These are phyloP conservation scores for Cryptotis parvus DNA, from an alignment of 2,113 vertebrate species.

Conservation along the genomic window DNA sequence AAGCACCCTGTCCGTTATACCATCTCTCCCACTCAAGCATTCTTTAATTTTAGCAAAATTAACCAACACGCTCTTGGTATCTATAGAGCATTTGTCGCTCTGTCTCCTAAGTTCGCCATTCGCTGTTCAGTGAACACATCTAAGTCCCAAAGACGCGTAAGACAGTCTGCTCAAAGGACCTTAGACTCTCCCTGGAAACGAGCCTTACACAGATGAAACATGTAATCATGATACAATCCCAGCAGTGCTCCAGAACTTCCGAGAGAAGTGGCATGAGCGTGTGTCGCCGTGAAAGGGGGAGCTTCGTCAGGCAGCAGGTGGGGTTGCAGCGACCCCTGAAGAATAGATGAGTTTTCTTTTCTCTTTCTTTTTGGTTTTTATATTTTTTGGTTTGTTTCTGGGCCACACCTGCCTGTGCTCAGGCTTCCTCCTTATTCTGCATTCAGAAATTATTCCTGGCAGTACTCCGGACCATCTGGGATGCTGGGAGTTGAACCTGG, in stretches of 20 bases:
- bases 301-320: slow-evolving; percentile 10
- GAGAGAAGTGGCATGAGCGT: slow-evolving; percentile 18
- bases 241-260: slow-evolving; percentile 69
- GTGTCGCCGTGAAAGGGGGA: slow-evolving; percentile 31
- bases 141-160: slow-evolving; percentile 71
- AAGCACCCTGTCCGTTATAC: too few species aligned
- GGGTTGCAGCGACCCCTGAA: slow-evolving; percentile 34
- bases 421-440: too few species aligned
- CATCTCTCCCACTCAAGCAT: neutral
- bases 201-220: slow-evolving; percentile 67
- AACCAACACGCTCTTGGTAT: slow-evolving; percentile 59
- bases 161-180: slow-evolving; percentile 57
- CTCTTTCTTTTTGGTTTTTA: too few species aligned
- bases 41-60: slow-evolving; percentile 72
- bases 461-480: too few species aligned
- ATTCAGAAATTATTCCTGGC: too few species aligned
- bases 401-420: too few species aligned
- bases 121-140: slow-evolving; percentile 54
- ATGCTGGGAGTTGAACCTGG: too few species aligned
- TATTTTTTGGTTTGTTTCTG: too few species aligned
- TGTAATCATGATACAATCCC: slow-evolving; percentile 49
- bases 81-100: slow-evolving; percentile 42
- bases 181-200: slow-evolving; percentile 69
- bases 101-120: slow-evolving; percentile 49
- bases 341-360: neutral